Percentiles rank a stretch among this genome's conserved stretches.
phyloP scores from a whole-genome alignment of 92 coral and sea anemone genomes.

The Actinostola sp. region DNA sequence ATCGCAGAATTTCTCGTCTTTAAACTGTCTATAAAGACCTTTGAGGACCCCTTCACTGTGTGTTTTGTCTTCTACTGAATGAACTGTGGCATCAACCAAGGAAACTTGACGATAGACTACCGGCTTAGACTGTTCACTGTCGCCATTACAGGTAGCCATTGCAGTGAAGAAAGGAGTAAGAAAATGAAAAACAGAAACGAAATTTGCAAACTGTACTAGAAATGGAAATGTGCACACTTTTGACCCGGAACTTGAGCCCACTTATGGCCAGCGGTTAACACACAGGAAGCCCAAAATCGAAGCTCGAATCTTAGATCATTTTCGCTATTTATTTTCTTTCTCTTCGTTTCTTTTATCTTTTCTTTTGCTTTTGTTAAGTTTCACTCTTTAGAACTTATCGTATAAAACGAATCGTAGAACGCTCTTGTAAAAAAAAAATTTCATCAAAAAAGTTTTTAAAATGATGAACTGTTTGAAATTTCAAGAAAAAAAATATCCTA shows the following conservation, averaged over 20 bases:
- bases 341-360: too few species aligned
- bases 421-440: too few species aligned
- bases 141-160: constrained; percentile 10
- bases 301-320: not conserved
- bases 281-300: not conserved
- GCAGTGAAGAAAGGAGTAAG: not conserved
- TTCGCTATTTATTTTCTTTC: too few species aligned
- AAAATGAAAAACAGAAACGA: not conserved
- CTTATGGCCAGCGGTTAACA: not conserved
- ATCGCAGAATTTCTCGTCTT: constrained; percentile 75
- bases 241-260: not conserved
- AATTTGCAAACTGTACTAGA: not conserved
- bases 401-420: too few species aligned
- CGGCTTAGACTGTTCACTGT: not conserved
- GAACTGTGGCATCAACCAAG: not conserved
- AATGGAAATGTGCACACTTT: not conserved
- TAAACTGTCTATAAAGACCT: constrained; percentile 55
- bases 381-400: too few species aligned
- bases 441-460: too few species aligned
- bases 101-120: not conserved
- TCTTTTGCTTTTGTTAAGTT: too few species aligned
- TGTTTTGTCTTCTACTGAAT: constrained; percentile 14
- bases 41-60: constrained; percentile 43
- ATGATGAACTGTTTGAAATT: too few species aligned
- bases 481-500: too few species aligned